Base-by-base conservation (phyloP, 2,888 invertebrate species). In the Chrysolina americana region DNA sequence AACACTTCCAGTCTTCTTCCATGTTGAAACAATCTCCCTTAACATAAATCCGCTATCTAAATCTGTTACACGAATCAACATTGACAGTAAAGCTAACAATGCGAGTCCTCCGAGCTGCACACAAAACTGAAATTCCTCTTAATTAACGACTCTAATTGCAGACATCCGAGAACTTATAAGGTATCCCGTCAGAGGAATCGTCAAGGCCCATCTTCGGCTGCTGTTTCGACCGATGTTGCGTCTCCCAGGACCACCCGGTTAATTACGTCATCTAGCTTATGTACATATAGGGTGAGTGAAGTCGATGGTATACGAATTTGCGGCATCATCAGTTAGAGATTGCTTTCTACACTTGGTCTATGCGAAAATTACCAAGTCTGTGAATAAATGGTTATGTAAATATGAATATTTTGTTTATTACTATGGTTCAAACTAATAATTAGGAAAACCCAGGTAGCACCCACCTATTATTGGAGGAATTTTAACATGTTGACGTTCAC, bases 111-210 rank as follows among this genome's bases (percentile, higher is more conserved):
- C 64, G 59, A 76, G 72, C 77, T 6, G 74, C 70, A 70, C 74
- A 75, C 79, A 68, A 79, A 81, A 80, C 76, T 80, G 70, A 80
- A 80, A 80, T 80, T 78, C 77, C 79, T 70, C 78, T 75, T 80
- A 81, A 81, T 81, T 81, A 81, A 81, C 74, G 80, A 74, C 79
- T 75, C 77, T 80, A 80, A 80, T 81, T 79, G 77, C 71, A 13
- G 44, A 72, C 70, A 62, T 66, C 15, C 66, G 64, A 68, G 74
- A 74, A 79, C 78, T 65, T 79, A 76, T 79, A 79, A 70, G 78
- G 76, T 71, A 76, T 77, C 70, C 63, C 70, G 75, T 78, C 76
- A 44, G n/a, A 28, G 17, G 17, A 59, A 59, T 59, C 59, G 59
- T 36, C 59, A 13, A 59, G 59, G 28, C 36, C 59, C 59, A 59